Base-by-base conservation (phyloP, 2,113 vertebrate genomes). In the Pollimyrus isidori region DNA sequence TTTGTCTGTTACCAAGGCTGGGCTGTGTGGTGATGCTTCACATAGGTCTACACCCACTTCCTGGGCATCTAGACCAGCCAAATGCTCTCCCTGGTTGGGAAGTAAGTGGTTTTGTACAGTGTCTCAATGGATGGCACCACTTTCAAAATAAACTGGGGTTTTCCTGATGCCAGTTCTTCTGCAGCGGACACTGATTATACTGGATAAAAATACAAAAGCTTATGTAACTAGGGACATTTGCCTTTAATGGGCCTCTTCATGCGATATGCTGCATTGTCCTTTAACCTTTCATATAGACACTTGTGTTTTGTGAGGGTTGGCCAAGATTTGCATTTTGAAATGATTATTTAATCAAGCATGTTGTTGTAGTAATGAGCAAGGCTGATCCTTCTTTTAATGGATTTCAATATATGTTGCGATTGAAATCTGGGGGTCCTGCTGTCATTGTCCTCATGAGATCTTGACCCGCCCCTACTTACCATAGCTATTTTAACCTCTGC, bases 291-390 rank as follows among this genome's bases (percentile, higher is more conserved):
- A 5, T 50, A n/a, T 30, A 49, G 83, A n/a, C 23, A 49, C 4
- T 23, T 48, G 7, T 76, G 73, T 76, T 76, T 76, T 76, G 15
- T 76, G 17, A 39, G 69, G 69, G 35, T 21, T 4, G 50, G 26
- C 11, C 48, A 87, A 39, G 85, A 87, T 56, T 86, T 86, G 9
- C 85, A 56, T 87, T 87, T 53, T 87, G 23, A 87, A 85, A 15
- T n/a, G 84, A 50, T 52, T 86, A 15, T 86, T 86, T 86, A 30
- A 86, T 86, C n/a, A n/a, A 26, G 84, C 7, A 4, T 45, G 42
- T 6, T 82, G 15, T 15, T 82, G 76, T 82, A 82, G 76, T 45
- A 82, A 45, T 82, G 76, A 45, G 39, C 35, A 13, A 35, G 23
- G 73, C 73, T 76, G 73, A 76, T 19, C 13, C 82, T 23, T 46